Evolutionary conservation across 2,797 vertebrate species (phyloP).

Genomic region (Spheniscus humboldti): DNA sequence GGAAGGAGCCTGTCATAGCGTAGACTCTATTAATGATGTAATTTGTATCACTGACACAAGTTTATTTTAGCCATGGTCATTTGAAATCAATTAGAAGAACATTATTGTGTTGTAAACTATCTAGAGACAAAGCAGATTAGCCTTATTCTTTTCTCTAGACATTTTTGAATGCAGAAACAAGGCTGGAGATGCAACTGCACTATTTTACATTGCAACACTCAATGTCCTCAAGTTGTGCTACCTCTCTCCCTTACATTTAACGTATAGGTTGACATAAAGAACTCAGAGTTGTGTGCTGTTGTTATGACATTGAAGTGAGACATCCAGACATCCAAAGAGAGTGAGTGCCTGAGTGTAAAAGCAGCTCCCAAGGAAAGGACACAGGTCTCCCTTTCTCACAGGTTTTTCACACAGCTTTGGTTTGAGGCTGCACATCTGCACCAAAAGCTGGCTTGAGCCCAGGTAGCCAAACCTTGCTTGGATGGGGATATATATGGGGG

Average conservation of each 20-base stretch:
- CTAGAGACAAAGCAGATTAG: background rate
- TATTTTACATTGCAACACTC: background rate
- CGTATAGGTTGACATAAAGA: background rate
- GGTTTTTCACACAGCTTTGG: background rate
- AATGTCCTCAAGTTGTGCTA: background rate
- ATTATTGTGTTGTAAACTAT: background rate
- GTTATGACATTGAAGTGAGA: background rate
- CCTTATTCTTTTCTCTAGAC: background rate
- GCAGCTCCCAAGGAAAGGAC: background rate
- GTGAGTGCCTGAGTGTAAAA: background rate
- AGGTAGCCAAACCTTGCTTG: background rate
- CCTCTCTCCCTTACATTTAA: background rate
- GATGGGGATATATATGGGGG: background rate
- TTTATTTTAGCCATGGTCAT: background rate
- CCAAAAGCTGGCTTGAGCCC: background rate
- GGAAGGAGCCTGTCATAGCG: background rate
- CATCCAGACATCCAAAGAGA: fast-evolving
- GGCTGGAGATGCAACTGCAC: background rate
- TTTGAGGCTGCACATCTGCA: background rate
- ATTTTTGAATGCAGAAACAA: background rate
- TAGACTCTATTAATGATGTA: background rate
- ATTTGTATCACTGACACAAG: background rate
- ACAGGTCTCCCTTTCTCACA: background rate
- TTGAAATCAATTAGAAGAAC: background rate
- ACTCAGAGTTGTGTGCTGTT: background rate